These are phyloP conservation scores for Eupithecia subfuscata DNA, from an alignment of 2,888 invertebrate genomes.

Conservation along the genomic window DNA sequence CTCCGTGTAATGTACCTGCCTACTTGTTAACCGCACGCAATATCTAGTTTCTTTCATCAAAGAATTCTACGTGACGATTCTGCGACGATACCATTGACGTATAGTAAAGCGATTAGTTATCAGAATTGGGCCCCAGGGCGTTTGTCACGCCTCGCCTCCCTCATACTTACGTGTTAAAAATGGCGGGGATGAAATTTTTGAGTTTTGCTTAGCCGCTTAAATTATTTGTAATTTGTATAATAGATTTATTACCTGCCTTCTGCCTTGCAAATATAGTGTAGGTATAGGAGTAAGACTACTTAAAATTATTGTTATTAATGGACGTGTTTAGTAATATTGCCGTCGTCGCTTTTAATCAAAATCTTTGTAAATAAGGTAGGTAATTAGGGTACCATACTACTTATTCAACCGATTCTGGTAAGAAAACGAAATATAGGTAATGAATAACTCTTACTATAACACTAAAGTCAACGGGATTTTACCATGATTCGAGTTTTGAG, in stretches of 20 bases:
- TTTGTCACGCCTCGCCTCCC: neutral
- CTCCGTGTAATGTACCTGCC: too few relatives aligned
- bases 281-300: neutral
- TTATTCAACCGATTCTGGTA: neutral
- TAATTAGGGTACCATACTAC: neutral
- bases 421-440: neutral
- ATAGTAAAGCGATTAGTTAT: neutral
- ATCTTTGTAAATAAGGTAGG: slow-evolving; percentile 8
- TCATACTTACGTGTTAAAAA: neutral
- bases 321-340: neutral
- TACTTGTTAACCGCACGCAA: too few relatives aligned
- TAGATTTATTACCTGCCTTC: neutral
- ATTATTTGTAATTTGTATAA: neutral
- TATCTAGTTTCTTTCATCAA: too few relatives aligned
- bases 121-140: neutral
- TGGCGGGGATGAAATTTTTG: neutral
- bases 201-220: slow-evolving; percentile 2
- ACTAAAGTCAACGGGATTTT: too few relatives aligned
- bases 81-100: neutral
- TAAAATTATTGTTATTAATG: slow-evolving; percentile 7
- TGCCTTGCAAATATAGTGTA: neutral
- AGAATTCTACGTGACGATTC: too few relatives aligned
- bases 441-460: neutral
- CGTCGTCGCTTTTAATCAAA: neutral
- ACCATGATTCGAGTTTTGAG: too few relatives aligned